Evolutionary conservation across 2,888 invertebrate genomes (phyloP).

Genomic region (Adela reaumurella): DNA sequence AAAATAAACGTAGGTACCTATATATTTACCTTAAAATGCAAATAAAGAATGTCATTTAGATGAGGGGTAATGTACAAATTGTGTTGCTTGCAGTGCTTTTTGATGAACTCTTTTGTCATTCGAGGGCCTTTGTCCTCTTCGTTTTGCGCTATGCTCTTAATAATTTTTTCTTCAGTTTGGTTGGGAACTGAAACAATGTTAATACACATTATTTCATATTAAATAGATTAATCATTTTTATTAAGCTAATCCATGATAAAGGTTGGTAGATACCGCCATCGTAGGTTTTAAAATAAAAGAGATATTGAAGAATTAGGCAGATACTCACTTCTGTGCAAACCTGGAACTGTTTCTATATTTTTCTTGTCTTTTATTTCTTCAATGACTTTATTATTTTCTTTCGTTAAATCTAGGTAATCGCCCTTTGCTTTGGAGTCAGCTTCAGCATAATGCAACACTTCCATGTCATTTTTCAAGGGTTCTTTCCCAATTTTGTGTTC

Average conservation of each 20-base stretch:
- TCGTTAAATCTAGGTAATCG: conserved; percentile 18
- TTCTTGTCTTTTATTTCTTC: conserved; percentile 7
- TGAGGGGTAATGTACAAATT: conserved; percentile 84
- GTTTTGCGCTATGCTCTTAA: conserved; percentile 24
- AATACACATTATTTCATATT: too few species aligned
- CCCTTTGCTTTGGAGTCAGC: conserved; percentile 30
- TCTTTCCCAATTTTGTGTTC: conserved; percentile 17
- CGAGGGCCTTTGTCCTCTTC: conserved; percentile 32
- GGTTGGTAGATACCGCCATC: too few species aligned
- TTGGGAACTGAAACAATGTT: too few species aligned
- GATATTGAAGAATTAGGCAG: too few species aligned
- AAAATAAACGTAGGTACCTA: too few species aligned
- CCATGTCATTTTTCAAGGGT: conserved; percentile 8
- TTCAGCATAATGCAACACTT: conserved; percentile 16
- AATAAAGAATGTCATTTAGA: conserved; percentile 88
- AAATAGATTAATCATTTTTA: too few species aligned
- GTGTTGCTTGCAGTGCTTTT: conserved; percentile 78
- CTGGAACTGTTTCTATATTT: too few species aligned
- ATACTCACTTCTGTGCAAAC: too few species aligned
- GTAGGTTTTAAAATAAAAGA: too few species aligned
- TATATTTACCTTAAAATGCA: conserved; percentile 89
- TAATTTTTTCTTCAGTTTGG: conserved; percentile 15
- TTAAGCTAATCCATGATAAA: too few species aligned
- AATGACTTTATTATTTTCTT: conserved; percentile 7
- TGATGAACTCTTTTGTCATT: conserved; percentile 81